Percentiles rank a stretch among this genome's conserved stretches.
Evolutionary conservation across 2,888 invertebrate genomes (phyloP).

Genomic region (Drosophila paranaensis): DNA sequence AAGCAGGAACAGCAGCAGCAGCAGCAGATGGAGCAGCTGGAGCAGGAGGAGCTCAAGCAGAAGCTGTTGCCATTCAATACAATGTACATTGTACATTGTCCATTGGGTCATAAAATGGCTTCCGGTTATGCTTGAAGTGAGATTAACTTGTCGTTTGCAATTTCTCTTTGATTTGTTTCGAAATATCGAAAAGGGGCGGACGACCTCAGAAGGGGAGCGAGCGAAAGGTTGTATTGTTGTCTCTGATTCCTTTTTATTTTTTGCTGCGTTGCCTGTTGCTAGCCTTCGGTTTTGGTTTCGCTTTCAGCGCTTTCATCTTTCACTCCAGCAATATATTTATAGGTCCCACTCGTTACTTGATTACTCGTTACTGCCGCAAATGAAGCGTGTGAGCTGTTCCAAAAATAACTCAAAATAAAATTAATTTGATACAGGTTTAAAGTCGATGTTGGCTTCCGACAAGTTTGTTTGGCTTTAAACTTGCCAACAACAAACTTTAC

Average conservation of each 20-base stretch:
- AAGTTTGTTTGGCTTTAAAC: not conserved
- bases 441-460: not conserved
- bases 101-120: slow-evolving; percentile 82
- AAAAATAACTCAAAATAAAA: not conserved
- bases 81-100: slow-evolving; percentile 58
- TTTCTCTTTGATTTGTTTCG: slow-evolving; percentile 83
- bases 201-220: slow-evolving; percentile 2
- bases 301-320: slow-evolving; percentile 60
- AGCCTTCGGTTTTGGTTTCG: slow-evolving; percentile 23
- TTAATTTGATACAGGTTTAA: slow-evolving; percentile 6
- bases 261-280: slow-evolving; percentile 48
- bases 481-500: slow-evolving; percentile 3
- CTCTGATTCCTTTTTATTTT: slow-evolving; percentile 16
- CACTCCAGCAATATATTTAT: slow-evolving; percentile 42
- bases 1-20: slow-evolving; percentile 22
- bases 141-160: slow-evolving; percentile 84
- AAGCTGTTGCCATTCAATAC: slow-evolving; percentile 21
- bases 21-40: slow-evolving; percentile 26
- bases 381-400: slow-evolving; percentile 21
- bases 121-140: slow-evolving; percentile 81
- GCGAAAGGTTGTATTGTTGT: slow-evolving; percentile 37
- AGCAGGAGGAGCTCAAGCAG: slow-evolving; percentile 17
- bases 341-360: slow-evolving; percentile 29
- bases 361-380: slow-evolving; percentile 21
- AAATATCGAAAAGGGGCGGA: slow-evolving; percentile 20